These are phyloP conservation scores for Corythaeola cristata DNA, from an alignment of 2,113 vertebrate species.

Conservation along the genomic window DNA sequence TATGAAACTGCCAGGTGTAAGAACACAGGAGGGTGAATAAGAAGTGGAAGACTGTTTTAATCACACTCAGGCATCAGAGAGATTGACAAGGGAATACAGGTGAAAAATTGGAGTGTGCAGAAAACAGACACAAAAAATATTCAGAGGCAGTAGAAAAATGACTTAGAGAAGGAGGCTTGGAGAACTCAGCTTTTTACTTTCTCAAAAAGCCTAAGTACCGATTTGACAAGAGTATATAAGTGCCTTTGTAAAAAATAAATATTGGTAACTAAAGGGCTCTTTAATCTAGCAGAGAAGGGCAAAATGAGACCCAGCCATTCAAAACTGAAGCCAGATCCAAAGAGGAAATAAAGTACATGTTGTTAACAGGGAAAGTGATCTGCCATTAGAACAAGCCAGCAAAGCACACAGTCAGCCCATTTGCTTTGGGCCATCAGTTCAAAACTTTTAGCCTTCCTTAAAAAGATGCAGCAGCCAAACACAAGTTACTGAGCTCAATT, in stretches of 20 bases:
- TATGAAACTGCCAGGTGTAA: neutral
- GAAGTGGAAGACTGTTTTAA: constrained; percentile 3
- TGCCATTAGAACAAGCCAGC: neutral
- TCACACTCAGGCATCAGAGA: neutral
- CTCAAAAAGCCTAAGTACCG: neutral
- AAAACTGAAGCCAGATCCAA: neutral
- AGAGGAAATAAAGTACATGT: neutral
- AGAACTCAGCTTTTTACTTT: neutral
- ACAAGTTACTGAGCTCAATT: neutral
- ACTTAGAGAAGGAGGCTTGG: neutral
- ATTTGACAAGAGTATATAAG: neutral
- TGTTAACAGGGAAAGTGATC: neutral
- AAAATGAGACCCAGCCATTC: neutral
- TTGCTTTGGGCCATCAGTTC: neutral
- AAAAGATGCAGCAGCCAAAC: neutral
- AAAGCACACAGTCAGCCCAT: neutral
- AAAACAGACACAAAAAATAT: constrained; percentile 13
- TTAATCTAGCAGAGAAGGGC: neutral
- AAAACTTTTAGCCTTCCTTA: neutral
- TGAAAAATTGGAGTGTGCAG: neutral
- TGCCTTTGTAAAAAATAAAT: neutral
- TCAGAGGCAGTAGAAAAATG: neutral
- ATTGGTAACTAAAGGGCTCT: neutral
- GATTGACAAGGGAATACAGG: neutral
- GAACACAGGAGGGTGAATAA: neutral